Percentiles rank a stretch among this genome's conserved stretches.
Conservation (phyloP, 2,888 invertebrate species). For the Villa cingulata region DNA sequence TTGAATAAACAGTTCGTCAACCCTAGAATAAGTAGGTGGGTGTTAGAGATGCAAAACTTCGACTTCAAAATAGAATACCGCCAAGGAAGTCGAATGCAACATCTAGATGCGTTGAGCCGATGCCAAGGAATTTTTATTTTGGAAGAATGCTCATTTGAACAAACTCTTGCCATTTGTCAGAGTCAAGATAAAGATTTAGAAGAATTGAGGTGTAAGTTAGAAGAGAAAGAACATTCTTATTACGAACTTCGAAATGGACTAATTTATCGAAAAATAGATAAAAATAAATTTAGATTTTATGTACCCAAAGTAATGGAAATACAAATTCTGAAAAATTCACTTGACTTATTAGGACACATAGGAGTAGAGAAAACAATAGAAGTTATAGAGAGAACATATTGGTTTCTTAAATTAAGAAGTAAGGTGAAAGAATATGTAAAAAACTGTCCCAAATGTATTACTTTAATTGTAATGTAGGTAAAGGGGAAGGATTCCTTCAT, state of each 20-base stretch:
- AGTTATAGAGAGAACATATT: slow-evolving; percentile 16
- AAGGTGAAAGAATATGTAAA: neutral
- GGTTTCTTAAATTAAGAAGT: slow-evolving; percentile 14
- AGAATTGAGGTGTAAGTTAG: slow-evolving; percentile 10
- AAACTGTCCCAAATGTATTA: too few relatives aligned
- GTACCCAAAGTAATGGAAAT: slow-evolving; percentile 12
- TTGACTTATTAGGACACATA: slow-evolving; percentile 20
- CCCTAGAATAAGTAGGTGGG: slow-evolving; percentile 14
- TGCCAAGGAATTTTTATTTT: neutral
- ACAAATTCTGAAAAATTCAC: slow-evolving; percentile 11
- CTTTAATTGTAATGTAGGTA: too few relatives aligned
- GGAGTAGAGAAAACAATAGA: slow-evolving; percentile 18
- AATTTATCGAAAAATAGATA: slow-evolving; percentile 3
- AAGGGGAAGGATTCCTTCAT: too few relatives aligned
- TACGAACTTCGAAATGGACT: slow-evolving; percentile 4
- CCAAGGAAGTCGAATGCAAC: slow-evolving; percentile 16
- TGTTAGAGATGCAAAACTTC: slow-evolving; percentile 11
- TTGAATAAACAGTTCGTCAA: slow-evolving; percentile 13
- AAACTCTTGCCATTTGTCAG: neutral
- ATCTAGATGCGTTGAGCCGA: slow-evolving; percentile 21
- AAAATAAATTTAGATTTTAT: slow-evolving; percentile 3
- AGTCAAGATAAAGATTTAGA: neutral
- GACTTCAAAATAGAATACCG: slow-evolving; percentile 13
- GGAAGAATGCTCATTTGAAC: slow-evolving; percentile 1
- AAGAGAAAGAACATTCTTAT: slow-evolving; percentile 4